These are phyloP conservation scores for Elmis aenea DNA, from an alignment of 2,888 invertebrate genomes.

Conservation along the genomic window DNA sequence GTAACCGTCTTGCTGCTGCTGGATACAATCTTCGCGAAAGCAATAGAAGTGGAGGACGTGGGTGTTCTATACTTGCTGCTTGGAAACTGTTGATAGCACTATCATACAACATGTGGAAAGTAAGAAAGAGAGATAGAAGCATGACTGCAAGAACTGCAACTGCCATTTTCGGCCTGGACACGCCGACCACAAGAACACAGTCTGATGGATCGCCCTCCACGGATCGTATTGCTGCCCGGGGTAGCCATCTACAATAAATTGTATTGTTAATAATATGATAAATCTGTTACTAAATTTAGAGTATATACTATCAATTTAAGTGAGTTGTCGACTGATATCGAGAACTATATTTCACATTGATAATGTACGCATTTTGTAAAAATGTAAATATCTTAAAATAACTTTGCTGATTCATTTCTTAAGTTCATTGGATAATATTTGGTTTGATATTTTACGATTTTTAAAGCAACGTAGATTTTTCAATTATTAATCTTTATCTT, in stretches of 20 bases:
- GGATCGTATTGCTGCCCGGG: slow-evolving; percentile 75
- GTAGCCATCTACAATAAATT: slow-evolving; percentile 72
- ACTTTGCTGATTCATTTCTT: too few species aligned
- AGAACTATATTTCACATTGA: too few species aligned
- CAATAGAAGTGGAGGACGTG: slow-evolving; percentile 42
- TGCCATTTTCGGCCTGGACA: slow-evolving; percentile 80
- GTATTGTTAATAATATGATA: too few species aligned
- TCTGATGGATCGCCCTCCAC: slow-evolving; percentile 80
- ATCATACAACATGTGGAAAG: slow-evolving; percentile 81
- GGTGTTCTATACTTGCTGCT: slow-evolving; percentile 48
- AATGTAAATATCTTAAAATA: too few species aligned
- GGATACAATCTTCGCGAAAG: slow-evolving; percentile 48
- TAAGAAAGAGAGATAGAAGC: slow-evolving; percentile 75
- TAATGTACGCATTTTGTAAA: too few species aligned
- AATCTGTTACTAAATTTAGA: too few species aligned
- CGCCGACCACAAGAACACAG: slow-evolving; percentile 78
- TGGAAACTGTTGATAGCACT: slow-evolving; percentile 78
- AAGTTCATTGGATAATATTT: too few species aligned
- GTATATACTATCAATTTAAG: too few species aligned
- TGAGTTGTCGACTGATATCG: too few species aligned
- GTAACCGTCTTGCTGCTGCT: slow-evolving; percentile 60
- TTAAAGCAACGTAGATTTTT: too few species aligned
- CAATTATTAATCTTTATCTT: too few species aligned
- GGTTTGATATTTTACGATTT: too few species aligned
- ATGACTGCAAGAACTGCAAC: slow-evolving; percentile 74